Base-by-base conservation (phyloP, 1,140 invertebrate genomes). In the Zaprionus inermis region DNA sequence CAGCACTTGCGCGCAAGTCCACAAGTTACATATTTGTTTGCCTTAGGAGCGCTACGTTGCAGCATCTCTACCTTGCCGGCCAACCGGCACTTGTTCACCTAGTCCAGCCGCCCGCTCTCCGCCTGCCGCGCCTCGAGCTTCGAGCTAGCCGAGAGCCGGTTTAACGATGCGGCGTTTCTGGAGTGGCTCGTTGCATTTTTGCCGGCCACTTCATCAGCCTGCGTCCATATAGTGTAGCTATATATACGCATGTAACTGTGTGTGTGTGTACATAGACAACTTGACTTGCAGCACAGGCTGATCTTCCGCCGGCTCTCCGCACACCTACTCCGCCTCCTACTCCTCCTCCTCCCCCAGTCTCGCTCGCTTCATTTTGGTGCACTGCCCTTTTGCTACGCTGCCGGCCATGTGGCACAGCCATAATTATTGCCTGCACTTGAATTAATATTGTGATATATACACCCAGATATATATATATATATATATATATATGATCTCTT, bases 181-280 rank as follows among this genome's bases (percentile, higher is more conserved):
- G 67, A 79, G 76, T 80, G 68, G 64, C 60, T 79, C 67, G 80
- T 61, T 76, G 77, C 81, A 77, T 51, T 70, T 84, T 72, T 77
- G 72, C 78, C 77, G 81, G 77, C 71, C 71, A 74, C 67, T 79
- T 67, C 78, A 79, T 65, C 38, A 59, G 59, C 55, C 71, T 71
- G 63, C 68, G 68, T 14, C 60, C 65, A 66, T 56, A 76, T 76
- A 60, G 28, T 30, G n/a, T 24, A 36, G 14, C 38, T 58, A 20
- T 24, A 55, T 63, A 9, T 34, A 28, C 55, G 2, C 4, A 44
- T 16, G n/a, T 44, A 16, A 9, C n/a, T 44, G 38, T 44, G n/a
- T 44, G n/a, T 16, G n/a, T 32, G 2, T 10, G 6, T 55, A 69
- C 65, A 61, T 59, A 68, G 56, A 65, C 41, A 30, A 58, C 56